These are phyloP conservation scores for Ginglymostoma cirratum DNA, from an alignment of 2,113 vertebrate species.

Conservation along the genomic window DNA sequence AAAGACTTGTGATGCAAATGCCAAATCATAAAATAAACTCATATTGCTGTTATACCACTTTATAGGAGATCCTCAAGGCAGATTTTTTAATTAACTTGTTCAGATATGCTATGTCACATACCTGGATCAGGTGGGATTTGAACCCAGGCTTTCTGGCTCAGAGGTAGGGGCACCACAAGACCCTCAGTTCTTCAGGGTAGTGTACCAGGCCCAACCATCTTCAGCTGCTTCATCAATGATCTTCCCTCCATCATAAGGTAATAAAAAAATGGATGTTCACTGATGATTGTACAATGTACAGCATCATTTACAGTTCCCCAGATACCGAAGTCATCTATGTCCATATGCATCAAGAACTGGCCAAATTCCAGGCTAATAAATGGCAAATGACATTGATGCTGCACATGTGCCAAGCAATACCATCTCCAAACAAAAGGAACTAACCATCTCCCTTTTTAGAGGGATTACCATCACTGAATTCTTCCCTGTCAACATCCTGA, in stretches of 20 bases:
- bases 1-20: background rate
- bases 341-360: background rate
- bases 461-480: background rate
- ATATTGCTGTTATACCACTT: background rate
- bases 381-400: background rate
- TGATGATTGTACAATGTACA: background rate
- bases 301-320: background rate
- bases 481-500: background rate
- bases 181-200: background rate
- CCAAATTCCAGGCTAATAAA: background rate
- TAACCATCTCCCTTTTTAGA: background rate
- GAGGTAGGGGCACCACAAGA: too few species aligned
- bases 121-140: too few species aligned
- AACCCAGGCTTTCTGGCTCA: too few species aligned
- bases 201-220: background rate
- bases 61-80: background rate
- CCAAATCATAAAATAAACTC: background rate
- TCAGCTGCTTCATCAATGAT: background rate
- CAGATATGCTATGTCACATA: too few species aligned
- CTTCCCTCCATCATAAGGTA: background rate
- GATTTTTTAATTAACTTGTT: too few species aligned
- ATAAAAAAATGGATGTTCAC: background rate
- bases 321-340: background rate
- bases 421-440: background rate
- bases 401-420: background rate